A percentile compares a stretch with the other conserved stretches of the same genome.
Conservation (phyloP, 2,888 invertebrate species). For the Oxyteleia sp. region DNA sequence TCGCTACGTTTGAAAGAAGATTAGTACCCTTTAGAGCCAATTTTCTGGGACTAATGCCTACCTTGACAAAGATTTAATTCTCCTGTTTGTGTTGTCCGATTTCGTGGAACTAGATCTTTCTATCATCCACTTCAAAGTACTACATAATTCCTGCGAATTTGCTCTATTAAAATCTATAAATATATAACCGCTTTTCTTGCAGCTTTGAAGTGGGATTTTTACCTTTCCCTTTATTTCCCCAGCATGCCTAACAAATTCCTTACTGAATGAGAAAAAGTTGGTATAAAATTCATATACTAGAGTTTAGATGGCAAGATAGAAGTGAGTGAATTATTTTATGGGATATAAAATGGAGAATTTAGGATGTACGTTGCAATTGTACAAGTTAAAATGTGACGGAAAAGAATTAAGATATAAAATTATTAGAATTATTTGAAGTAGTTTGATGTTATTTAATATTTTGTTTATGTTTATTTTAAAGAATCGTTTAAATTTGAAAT, state of each 20-base stretch:
- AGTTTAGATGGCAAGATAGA: no score
- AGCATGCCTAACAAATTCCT: conserved; percentile 2
- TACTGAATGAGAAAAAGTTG: conserved; percentile 9
- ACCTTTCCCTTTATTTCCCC: conserved; percentile 21
- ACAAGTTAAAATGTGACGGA: conserved; percentile 30
- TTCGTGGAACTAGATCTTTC: conserved; percentile 44
- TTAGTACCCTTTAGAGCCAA: conserved; percentile 19
- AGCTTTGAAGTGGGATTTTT: conserved; percentile 28
- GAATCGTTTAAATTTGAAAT: no score
- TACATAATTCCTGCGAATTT: conserved; percentile 38
- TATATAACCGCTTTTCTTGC: conserved; percentile 25
- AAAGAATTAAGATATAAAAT: no score
- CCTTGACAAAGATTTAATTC: conserved; percentile 35
- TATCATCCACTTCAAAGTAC: conserved; percentile 39
- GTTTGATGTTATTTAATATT: no score
- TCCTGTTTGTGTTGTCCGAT: not conserved
- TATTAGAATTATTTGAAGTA: no score
- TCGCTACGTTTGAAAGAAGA: conserved; percentile 28
- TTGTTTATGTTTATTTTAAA: no score
- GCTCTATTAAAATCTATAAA: conserved; percentile 38
- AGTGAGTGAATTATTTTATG: no score
- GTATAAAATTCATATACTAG: no score
- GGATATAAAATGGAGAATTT: not conserved
- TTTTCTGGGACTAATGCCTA: conserved; percentile 19
- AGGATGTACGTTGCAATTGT: no score